Percentiles rank a stretch among this genome's conserved stretches.
Evolutionary conservation across 2,888 invertebrate genomes (phyloP).

Genomic region (Bombylius major): DNA sequence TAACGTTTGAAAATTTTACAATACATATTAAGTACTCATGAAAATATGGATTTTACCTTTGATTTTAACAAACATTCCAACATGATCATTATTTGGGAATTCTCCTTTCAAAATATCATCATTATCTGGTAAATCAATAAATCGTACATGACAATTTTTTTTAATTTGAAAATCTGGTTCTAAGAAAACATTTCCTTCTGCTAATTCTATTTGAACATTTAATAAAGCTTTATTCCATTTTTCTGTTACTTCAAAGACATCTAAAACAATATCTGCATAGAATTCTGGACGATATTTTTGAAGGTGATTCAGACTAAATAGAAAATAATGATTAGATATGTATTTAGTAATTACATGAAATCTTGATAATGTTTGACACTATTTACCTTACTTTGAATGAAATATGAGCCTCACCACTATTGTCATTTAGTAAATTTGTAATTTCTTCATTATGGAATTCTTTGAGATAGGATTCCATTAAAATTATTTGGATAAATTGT

Average conservation of each 20-base stretch:
- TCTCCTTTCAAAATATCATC: conserved; percentile 40
- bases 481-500: too few species aligned
- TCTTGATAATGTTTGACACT: background rate
- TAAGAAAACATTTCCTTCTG: conserved; percentile 35
- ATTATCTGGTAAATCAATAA: conserved; percentile 53
- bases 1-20: too few species aligned
- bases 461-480: conserved; percentile 38
- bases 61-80: conserved; percentile 59
- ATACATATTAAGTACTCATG: too few species aligned
- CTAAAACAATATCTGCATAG: conserved; percentile 52
- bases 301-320: conserved; percentile 11
- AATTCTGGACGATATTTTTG: conserved; percentile 47
- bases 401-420: conserved; percentile 48
- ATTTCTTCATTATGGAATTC: conserved; percentile 49
- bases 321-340: too few species aligned
- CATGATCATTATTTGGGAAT: conserved; percentile 58
- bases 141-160: conserved; percentile 53
- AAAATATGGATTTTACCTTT: conserved; percentile 40
- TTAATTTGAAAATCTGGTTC: conserved; percentile 39
- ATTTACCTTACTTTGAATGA: conserved; percentile 59
- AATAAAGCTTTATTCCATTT: conserved; percentile 50
- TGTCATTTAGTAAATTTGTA: conserved; percentile 45
- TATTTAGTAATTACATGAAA: background rate
- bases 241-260: conserved; percentile 48
- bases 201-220: conserved; percentile 45